Percentiles rank a stretch among this genome's conserved stretches.
Conservation (phyloP, 1,140 invertebrate species). For the Leptinotarsa undecemlineata region DNA sequence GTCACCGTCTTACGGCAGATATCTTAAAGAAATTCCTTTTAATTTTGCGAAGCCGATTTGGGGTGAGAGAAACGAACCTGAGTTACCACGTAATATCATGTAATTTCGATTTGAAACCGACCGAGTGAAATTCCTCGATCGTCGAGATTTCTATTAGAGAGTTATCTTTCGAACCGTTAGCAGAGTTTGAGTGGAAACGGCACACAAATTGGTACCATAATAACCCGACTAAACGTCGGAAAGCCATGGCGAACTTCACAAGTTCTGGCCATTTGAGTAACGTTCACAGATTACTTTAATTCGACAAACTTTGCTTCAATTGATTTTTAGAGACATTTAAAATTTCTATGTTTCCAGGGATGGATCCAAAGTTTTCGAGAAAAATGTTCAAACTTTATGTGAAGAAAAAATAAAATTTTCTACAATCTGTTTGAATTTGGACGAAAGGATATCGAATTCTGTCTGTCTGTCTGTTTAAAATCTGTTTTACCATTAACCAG, state of each 20-base stretch:
- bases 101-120: background rate
- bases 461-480: too few species aligned
- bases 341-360: background rate
- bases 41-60: too few species aligned
- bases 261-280: conserved; percentile 34
- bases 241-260: conserved; percentile 21
- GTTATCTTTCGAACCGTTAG: conserved; percentile 3
- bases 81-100: background rate
- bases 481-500: too few species aligned
- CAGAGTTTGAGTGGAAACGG: background rate
- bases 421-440: too few species aligned
- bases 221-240: conserved; percentile 5
- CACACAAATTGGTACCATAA: background rate
- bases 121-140: background rate
- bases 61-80: background rate
- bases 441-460: too few species aligned
- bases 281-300: conserved; percentile 39
- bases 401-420: too few species aligned
- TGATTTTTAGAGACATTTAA: conserved; percentile 24
- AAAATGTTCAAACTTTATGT: too few species aligned
- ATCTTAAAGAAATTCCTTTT: too few species aligned
- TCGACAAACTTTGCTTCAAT: conserved; percentile 35
- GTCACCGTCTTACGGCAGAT: too few species aligned
- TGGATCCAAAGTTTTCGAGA: too few species aligned
- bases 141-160: background rate